Conservation (phyloP, 2,888 invertebrate genomes). For the Cheiracanthium punctorium region DNA sequence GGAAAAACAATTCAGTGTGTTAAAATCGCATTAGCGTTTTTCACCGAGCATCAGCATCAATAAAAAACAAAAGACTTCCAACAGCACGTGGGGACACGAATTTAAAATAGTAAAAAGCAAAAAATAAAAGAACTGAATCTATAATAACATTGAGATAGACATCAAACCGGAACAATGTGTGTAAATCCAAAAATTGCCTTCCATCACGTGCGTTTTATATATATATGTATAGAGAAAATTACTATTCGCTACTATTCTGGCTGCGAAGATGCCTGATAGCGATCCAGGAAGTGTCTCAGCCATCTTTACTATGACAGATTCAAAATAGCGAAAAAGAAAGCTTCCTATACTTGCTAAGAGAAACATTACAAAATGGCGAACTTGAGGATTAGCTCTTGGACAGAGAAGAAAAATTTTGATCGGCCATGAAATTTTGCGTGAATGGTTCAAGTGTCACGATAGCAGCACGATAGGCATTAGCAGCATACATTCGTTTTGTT, state of each 20-base stretch:
- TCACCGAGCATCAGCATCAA: too few species aligned
- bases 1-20: too few species aligned
- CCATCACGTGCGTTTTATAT: too few species aligned
- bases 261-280: background rate
- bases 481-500: too few species aligned
- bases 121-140: too few species aligned
- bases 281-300: background rate
- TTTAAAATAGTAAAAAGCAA: too few species aligned
- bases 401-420: background rate
- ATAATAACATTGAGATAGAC: background rate
- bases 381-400: background rate
- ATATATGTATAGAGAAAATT: background rate
- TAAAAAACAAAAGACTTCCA: too few species aligned
- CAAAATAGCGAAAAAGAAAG: background rate
- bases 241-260: background rate
- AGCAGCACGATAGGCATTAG: too few species aligned
- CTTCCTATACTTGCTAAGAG: background rate
- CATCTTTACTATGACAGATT: background rate
- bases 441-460: background rate
- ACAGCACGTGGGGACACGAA: too few species aligned
- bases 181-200: conserved; percentile 42
- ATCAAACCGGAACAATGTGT: conserved; percentile 36
- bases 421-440: background rate
- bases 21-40: too few species aligned
- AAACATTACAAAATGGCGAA: background rate